Evolutionary conservation across 2,113 vertebrate genomes (phyloP).

Genomic region (Acinonyx jubatus): DNA sequence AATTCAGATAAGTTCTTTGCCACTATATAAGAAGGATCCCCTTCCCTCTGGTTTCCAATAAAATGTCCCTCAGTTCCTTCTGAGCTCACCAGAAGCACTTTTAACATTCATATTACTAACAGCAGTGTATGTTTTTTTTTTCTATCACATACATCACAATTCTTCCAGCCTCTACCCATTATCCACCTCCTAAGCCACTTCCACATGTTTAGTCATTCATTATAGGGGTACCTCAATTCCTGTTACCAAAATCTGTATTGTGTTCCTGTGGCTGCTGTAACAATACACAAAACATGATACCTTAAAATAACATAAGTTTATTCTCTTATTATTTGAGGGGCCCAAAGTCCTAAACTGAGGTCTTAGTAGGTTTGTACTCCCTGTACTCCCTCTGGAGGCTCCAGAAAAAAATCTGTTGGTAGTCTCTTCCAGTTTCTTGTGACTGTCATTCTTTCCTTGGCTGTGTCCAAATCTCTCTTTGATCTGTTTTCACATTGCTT

Average conservation of each 20-base stretch:
- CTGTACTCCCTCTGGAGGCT: not conserved
- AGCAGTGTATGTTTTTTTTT: constrained; percentile 11
- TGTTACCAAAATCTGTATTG: not conserved
- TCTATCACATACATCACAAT: not conserved
- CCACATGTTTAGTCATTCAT: constrained; percentile 6
- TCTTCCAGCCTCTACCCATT: not conserved
- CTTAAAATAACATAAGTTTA: not conserved
- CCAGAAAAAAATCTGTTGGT: not conserved
- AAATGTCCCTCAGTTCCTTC: constrained; percentile 10
- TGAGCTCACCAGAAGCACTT: not conserved
- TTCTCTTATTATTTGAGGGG: not conserved
- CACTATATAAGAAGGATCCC: not conserved
- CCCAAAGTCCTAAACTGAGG: not conserved
- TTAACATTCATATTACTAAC: not conserved
- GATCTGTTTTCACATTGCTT: not conserved
- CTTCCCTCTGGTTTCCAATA: constrained; percentile 17
- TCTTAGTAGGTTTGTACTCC: not conserved
- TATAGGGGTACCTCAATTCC: not conserved
- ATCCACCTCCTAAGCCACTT: constrained; percentile 11
- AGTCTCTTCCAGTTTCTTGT: not conserved
- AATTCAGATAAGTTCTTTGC: constrained; percentile 17
- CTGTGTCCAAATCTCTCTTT: not conserved
- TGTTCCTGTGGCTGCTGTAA: not conserved
- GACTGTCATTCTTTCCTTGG: not conserved
- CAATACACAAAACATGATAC: not conserved